phyloP scores from a whole-genome alignment of 2,888 invertebrate genomes.

The Euphydryas editha region DNA sequence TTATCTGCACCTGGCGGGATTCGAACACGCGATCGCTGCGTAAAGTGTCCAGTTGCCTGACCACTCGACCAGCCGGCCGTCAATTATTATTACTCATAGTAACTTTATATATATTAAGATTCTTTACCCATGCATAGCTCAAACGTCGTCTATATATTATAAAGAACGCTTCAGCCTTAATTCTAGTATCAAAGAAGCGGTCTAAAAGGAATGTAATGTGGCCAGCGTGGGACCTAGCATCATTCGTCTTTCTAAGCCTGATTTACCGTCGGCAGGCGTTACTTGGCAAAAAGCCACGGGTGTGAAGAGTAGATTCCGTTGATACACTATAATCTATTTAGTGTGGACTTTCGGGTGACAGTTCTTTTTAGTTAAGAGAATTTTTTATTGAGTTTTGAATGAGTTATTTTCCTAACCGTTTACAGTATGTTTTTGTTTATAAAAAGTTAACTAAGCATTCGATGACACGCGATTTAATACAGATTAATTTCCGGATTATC shows the following conservation, averaged over 20 bases:
- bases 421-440: no score
- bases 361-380: slow-evolving; percentile 7
- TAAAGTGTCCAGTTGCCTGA: no score
- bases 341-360: slow-evolving; percentile 12
- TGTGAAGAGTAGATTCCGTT: slow-evolving; percentile 16
- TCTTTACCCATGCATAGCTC: background rate
- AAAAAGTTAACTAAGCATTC: no score
- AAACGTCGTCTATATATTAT: slow-evolving; percentile 5
- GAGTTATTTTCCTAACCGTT: background rate
- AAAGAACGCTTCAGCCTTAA: slow-evolving; percentile 20
- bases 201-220: slow-evolving; percentile 37
- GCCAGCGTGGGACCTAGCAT: slow-evolving; percentile 32
- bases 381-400: background rate
- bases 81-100: no score
- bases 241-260: slow-evolving; percentile 40
- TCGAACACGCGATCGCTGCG: no score
- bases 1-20: no score
- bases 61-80: no score
- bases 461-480: no score
- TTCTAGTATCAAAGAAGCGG: slow-evolving; percentile 24
- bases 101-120: no score
- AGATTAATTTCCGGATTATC: no score
- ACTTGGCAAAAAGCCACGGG: slow-evolving; percentile 36
- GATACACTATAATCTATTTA: slow-evolving; percentile 13
- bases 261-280: slow-evolving; percentile 33